Conservation (phyloP, 2,888 invertebrate genomes). For the Holacanthella duospinosa region DNA sequence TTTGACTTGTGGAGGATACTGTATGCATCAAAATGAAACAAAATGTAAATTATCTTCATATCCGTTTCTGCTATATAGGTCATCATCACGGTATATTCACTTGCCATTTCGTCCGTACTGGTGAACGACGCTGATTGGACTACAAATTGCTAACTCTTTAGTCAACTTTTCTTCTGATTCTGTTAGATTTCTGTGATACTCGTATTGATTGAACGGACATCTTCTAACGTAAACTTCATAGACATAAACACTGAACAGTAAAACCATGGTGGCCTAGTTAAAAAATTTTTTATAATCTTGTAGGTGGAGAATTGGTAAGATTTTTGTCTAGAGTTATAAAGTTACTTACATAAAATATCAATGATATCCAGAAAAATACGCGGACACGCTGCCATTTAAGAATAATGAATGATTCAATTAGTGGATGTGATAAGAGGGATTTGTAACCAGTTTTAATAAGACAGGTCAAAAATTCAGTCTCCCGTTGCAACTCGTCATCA, state of each 20-base stretch:
- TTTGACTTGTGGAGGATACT: too few relatives aligned
- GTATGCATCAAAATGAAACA: too few relatives aligned
- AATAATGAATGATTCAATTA: slow-evolving; percentile 72
- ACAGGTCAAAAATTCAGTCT: slow-evolving; percentile 11
- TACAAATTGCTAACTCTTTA: too few relatives aligned
- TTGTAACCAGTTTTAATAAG: slow-evolving; percentile 52
- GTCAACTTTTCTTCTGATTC: too few relatives aligned
- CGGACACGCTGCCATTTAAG: slow-evolving; percentile 72
- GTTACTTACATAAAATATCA: slow-evolving; percentile 53
- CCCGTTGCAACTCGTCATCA: slow-evolving; percentile 7
- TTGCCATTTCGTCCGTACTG: too few relatives aligned
- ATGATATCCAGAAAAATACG: slow-evolving; percentile 67
- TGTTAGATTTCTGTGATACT: too few relatives aligned
- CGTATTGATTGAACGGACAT: slow-evolving; percentile 5
- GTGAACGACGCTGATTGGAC: too few relatives aligned
- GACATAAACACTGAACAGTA: slow-evolving; percentile 61
- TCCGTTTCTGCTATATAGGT: too few relatives aligned
- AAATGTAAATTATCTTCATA: too few relatives aligned
- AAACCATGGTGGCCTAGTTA: slow-evolving; percentile 53
- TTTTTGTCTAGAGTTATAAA: background rate
- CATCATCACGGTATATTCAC: too few relatives aligned
- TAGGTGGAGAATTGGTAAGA: background rate
- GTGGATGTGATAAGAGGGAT: slow-evolving; percentile 67
- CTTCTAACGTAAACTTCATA: slow-evolving; percentile 45
- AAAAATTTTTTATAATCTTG: background rate